Conservation (phyloP, 2,113 vertebrate genomes). For the Ameiurus melas region DNA sequence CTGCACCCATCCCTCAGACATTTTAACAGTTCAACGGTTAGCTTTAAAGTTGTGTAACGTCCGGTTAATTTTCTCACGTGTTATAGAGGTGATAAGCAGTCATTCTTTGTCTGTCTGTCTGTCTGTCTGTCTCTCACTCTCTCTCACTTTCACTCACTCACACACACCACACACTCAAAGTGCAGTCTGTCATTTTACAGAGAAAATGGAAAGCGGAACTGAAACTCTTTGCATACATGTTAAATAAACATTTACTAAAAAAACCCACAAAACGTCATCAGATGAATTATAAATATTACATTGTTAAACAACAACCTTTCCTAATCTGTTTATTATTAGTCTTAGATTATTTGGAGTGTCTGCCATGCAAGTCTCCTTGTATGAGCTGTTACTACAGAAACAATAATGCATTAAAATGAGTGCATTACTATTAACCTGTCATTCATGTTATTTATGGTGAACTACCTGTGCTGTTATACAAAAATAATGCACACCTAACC, state of each 20-base stretch:
- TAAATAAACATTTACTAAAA: no score
- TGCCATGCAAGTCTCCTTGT: background rate
- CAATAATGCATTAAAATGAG: background rate
- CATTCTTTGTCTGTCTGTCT: no score
- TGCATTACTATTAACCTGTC: background rate
- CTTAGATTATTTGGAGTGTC: background rate
- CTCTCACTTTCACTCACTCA: no score
- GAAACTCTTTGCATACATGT: no score
- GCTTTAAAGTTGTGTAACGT: background rate
- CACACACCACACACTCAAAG: background rate
- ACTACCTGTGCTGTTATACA: background rate
- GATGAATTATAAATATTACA: no score
- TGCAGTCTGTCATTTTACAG: background rate
- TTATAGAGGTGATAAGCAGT: no score
- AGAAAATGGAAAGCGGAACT: background rate
- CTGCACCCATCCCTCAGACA: no score
- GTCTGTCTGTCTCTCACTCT: no score
- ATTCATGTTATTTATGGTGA: background rate
- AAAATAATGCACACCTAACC: background rate
- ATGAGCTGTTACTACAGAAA: background rate
- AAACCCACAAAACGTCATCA: no score
- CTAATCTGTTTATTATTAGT: background rate
- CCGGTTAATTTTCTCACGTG: no score
- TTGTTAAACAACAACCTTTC: no score
- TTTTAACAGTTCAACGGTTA: no score